Evolutionary conservation across 2,888 invertebrate species (phyloP).

Genomic region (Trachelus troglodyta): DNA sequence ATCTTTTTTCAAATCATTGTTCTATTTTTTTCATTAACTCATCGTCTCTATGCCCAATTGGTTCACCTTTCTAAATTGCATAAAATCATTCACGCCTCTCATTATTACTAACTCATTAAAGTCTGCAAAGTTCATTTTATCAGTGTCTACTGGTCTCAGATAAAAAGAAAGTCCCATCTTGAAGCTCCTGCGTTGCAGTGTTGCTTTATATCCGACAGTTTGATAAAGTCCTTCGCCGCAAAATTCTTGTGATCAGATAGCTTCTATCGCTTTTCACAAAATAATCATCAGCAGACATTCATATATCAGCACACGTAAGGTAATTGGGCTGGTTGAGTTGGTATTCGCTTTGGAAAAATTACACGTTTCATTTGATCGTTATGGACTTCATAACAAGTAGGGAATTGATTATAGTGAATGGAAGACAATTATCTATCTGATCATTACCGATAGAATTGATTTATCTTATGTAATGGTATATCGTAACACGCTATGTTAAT

Average conservation of each 20-base stretch:
- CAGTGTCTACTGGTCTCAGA: background rate
- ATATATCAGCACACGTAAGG: background rate
- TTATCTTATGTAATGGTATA: background rate
- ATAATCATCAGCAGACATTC: background rate
- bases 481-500: conserved; percentile 1
- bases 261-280: background rate
- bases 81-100: background rate
- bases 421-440: conserved; percentile 1
- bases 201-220: background rate
- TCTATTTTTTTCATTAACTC: background rate
- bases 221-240: background rate
- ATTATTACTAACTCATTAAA: background rate
- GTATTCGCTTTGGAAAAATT: background rate
- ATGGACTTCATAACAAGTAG: background rate
- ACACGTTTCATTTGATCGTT: background rate
- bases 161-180: background rate
- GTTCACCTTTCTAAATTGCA: background rate
- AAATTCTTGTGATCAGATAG: conserved; percentile 13
- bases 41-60: background rate
- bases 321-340: background rate
- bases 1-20: background rate
- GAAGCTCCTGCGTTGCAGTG: background rate
- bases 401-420: background rate
- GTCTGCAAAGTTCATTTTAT: background rate
- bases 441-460: background rate